Evolutionary conservation across 2,888 invertebrate genomes (phyloP), one percentile per base, ranked within the genome.

Genomic region (Lithodes maja): DNA sequence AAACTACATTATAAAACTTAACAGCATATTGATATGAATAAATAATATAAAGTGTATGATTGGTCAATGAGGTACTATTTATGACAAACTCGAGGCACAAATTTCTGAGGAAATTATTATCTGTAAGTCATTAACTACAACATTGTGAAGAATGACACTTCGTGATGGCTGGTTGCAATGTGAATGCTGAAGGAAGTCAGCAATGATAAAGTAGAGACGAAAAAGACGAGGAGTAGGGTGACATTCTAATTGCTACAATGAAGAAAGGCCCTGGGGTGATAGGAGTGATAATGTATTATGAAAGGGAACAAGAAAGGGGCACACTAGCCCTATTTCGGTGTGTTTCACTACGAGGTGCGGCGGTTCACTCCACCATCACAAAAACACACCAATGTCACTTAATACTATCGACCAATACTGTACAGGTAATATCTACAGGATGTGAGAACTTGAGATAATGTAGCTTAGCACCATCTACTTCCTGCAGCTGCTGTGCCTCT

Each of bases 271-370:
- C 15, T 74, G n/a, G n/a, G 74, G 17, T 79, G 2, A 54, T 9
- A 17, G n/a, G n/a, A n/a, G 17, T 71, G 71, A 71, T n/a, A 71
- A 17, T 71, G 71, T 3, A 71, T 71, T 5, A n/a, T 79, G 79
- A 3, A 2, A 53, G 50, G 79, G 5, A 17, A 54, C n/a, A n/a
- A n/a, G 17, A 17, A 54, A 54, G 74, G 54, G 55, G 74, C 54
- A 54, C 9, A 15, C 53, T 52, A 7, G 53, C 17, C 54, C 54
- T 74, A 55, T 54, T 53, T 74, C 61, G 68, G 68, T 87, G 87
- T 87, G 87, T 87, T 87, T 87, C 87, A 80, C 83, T 79, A 87
- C 87, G 87, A 87, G 87, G 87, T 87, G 68, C 53, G 74, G 53
- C 33, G 74, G 54, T 33, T 78, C 53, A 1, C 3, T n/a, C 15